Percentiles rank a stretch among this genome's conserved stretches.
Evolutionary conservation across 2,797 vertebrate species (phyloP).

Genomic region (Lepilemur septentrionalis): DNA sequence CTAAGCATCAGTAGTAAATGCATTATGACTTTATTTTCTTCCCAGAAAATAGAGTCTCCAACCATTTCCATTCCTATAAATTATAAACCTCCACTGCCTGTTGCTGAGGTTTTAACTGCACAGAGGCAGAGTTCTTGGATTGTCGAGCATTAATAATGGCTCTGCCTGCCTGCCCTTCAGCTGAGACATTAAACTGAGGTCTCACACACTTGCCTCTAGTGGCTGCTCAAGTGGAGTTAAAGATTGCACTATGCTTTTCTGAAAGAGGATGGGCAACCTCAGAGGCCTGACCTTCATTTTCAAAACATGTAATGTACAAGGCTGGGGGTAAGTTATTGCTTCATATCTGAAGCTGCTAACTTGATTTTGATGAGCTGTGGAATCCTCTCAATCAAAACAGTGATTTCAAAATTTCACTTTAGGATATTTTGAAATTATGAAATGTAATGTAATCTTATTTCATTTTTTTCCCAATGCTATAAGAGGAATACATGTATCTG

Average conservation of each 20-base stretch:
- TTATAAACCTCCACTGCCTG: conserved; percentile 61
- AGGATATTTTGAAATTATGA: conserved; percentile 50
- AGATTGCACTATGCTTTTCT: conserved; percentile 2
- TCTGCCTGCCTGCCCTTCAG: conserved; percentile 59
- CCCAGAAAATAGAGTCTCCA: conserved; percentile 36
- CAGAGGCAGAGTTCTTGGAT: conserved; percentile 58
- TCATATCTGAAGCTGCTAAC: conserved; percentile 4
- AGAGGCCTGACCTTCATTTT: conserved; percentile 67
- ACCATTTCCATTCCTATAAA: conserved; percentile 64
- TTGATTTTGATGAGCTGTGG: not conserved
- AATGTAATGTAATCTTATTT: conserved; percentile 36
- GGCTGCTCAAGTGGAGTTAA: conserved; percentile 52
- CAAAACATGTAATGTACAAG: conserved; percentile 36
- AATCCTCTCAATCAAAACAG: not conserved
- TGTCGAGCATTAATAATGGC: conserved; percentile 69
- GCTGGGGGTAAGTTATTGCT: not conserved
- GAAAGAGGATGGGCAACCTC: conserved; percentile 29
- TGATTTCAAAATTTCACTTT: not conserved
- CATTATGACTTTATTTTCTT: conserved; percentile 67
- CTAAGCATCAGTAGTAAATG: conserved; percentile 41
- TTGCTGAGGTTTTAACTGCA: conserved; percentile 60
- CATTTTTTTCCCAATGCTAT: not conserved
- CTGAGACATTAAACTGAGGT: conserved; percentile 62
- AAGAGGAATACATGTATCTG: not conserved
- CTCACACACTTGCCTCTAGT: conserved; percentile 20